Base-by-base conservation (phyloP, 2,797 vertebrate genomes). In the Sebastes hubbsi region DNA sequence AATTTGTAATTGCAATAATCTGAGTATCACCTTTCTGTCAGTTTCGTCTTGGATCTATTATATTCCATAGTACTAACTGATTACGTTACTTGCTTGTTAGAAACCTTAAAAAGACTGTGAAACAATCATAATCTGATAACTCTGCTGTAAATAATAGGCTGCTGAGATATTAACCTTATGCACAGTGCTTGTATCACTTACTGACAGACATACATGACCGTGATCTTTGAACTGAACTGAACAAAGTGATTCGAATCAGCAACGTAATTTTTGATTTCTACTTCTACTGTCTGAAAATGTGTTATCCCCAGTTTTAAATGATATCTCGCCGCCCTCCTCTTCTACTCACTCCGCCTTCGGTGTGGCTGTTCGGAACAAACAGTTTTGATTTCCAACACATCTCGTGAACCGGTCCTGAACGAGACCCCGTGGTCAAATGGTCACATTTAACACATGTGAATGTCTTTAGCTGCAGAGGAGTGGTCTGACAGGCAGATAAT, bases 401-500 rank as follows among this genome's bases (percentile, higher is more conserved):
- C 20, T 58, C 10, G 22, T 4, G 1, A 64, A 38, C 36, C 8
- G 20, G 10, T 38, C 54, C 8, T 42, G 20, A 55, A 11, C 6
- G 0, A 29, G 22, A 16, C 13, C 4, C 20, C 2, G 58, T 30
- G 16, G 52, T 75, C 25, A 56, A 34, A 52, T 46, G 16, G 56
- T 66, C 38, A 62, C 29, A 62, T 36, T 52, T 14, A 16, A 30
- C 22, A 3, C 10, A 36, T 13, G 59, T 36, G 32, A 69, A 72
- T 12, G 20, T 56, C 75, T 30, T n/a, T 42, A 65, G 49, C 71
- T 65, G 7, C 58, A 36, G 14, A 24, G 24, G 54, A 61, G 8
- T 8, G 61, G 56, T 75, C 69, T 75, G 80, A 66, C 49, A 80
- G 58, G 30, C n/a, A 24, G 63, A 54, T 63, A 22, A 60, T 10